Evolutionary conservation across 2,888 invertebrate genomes (phyloP), one percentile per base, ranked within the genome.

Genomic region (Trichopoda pennipes): DNA sequence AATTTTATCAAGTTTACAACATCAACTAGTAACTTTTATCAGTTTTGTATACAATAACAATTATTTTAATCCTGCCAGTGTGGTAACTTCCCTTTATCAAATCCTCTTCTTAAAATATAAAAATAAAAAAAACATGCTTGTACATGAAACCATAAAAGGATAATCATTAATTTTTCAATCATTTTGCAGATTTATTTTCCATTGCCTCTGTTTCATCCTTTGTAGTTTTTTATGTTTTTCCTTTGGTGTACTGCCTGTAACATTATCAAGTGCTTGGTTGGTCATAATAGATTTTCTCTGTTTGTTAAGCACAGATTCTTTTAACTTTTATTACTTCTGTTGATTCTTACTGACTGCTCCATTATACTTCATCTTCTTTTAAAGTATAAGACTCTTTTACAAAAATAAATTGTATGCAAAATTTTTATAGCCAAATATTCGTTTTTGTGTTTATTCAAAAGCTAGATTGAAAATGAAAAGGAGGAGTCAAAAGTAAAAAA

Each of bases 121-220:
- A 8, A 19, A 49, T 0, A 19, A 61, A 47, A 47, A 21, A 69
- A 9, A 44, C n/a, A 38, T 17, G 66, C 17, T 23, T 17, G 47
- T 70, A 58, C 60, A 61, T 60, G 61, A 66, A 73, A 60, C 4
- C 53, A 53, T 56, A 73, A 77, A 75, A 72, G 66, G 70, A 82
- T 82, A 70, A 79, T 82, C 79, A 82, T 79, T 79, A 79, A 79
- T 68, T 72, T 82, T 79, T 79, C 79, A 82, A 79, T 79, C 75
- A 79, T 75, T 68, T 68, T 61, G 21, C 47, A 75, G 81, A 77
- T 81, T 79, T 79, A 55, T 68, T 74, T 42, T 42, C 66, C 47
- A 32, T 1, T 73, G 42, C 35, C 35, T 72, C 19, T 44, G 17
- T 19, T 56, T 28, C 32, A 21, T 69, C 17, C 32, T 53, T 17